Evolutionary conservation across 2,797 vertebrate species (phyloP).

Genomic region (Cynodonichthys magdalenae): DNA sequence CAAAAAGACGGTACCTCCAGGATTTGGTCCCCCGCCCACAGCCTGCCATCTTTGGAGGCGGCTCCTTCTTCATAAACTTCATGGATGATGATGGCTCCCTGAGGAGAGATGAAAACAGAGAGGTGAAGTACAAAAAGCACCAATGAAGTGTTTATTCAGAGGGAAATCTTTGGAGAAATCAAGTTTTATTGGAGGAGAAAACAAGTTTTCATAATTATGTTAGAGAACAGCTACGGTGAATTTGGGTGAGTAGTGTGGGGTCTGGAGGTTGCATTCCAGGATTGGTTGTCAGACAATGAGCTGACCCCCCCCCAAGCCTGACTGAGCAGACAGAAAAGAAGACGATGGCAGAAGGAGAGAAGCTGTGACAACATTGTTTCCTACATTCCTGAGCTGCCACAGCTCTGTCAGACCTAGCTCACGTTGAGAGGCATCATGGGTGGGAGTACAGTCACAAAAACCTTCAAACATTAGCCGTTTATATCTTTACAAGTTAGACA

Average conservation of each 20-base stretch:
- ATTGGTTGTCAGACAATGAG: constrained; percentile 73
- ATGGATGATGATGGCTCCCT: constrained; percentile 98
- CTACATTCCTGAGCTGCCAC: constrained; percentile 63
- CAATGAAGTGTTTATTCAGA: constrained; percentile 1
- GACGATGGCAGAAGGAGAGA: constrained; percentile 37
- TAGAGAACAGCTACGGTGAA: neutral
- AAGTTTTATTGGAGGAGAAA: neutral
- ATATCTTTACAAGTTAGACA: constrained; percentile 1
- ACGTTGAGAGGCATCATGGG: constrained; percentile 47
- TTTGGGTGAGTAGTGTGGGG: constrained; percentile 54
- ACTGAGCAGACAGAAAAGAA: constrained; percentile 72
- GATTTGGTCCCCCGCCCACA: constrained; percentile 99
- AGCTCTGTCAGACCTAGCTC: constrained; percentile 49
- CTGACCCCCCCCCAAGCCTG: constrained; percentile 58
- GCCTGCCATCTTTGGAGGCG: constrained; percentile 94
- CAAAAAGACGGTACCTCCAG: constrained; percentile 84
- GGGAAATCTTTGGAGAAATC: neutral
- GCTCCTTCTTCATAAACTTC: constrained; percentile 98
- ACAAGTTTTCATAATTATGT: neutral
- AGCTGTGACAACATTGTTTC: constrained; percentile 67
- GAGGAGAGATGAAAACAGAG: constrained; percentile 10
- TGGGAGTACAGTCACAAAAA: constrained; percentile 9
- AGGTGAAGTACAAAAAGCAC: neutral
- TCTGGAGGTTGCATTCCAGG: constrained; percentile 75
- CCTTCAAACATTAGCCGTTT: neutral